These are phyloP conservation scores for Cyclophora punctaria DNA, from an alignment of 2,888 invertebrate species.

Conservation along the genomic window DNA sequence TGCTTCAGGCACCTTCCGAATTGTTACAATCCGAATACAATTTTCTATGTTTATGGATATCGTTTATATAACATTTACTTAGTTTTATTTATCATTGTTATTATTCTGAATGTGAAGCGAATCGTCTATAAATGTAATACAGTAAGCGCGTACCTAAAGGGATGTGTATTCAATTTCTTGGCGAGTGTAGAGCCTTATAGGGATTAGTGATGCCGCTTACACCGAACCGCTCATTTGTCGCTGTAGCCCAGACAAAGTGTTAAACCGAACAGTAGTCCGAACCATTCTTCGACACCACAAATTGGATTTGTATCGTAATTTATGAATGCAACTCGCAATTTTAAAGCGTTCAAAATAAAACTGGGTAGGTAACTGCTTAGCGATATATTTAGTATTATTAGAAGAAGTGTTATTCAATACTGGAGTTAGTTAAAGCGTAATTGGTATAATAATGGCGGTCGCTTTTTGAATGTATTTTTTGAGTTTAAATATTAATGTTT, in stretches of 20 bases:
- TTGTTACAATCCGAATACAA: too few species aligned
- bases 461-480: slow-evolving; percentile 51
- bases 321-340: slow-evolving; percentile 32
- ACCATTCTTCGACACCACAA: slow-evolving; percentile 45
- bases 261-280: slow-evolving; percentile 43
- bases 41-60: too few species aligned
- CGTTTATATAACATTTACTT: too few species aligned
- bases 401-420: slow-evolving; percentile 29
- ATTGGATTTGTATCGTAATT: slow-evolving; percentile 28
- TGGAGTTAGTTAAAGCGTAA: slow-evolving; percentile 41
- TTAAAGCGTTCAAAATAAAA: slow-evolving; percentile 21
- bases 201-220: slow-evolving; percentile 49
- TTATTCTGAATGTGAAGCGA: too few species aligned
- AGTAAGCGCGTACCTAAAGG: slow-evolving; percentile 5
- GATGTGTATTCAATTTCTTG: slow-evolving; percentile 33
- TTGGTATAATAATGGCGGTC: slow-evolving; percentile 55
- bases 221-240: slow-evolving; percentile 55
- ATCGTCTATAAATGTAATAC: too few species aligned
- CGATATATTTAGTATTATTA: slow-evolving; percentile 33
- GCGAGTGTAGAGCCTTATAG: slow-evolving; percentile 41
- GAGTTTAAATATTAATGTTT: slow-evolving; percentile 69
- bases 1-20: too few species aligned
- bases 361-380: slow-evolving; percentile 11
- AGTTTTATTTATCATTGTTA: too few species aligned
- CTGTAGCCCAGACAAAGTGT: slow-evolving; percentile 54